Base-by-base conservation (phyloP, 2,797 vertebrate genomes). In the Argyrosomus regius region DNA sequence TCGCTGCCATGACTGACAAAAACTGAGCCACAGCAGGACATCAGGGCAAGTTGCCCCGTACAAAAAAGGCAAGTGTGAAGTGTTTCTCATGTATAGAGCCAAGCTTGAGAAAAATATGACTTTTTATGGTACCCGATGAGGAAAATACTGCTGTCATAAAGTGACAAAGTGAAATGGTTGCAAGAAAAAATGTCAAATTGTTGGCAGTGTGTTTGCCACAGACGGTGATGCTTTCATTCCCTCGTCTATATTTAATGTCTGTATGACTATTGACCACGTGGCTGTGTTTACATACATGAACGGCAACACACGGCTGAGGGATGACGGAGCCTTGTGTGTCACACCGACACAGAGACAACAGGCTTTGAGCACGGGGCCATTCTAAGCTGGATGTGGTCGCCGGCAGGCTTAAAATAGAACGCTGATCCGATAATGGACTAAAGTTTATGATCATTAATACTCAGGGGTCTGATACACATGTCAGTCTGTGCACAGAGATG, bases 401-500 rank as follows among this genome's bases (percentile, higher is more conserved):
- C 3, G 20, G 53, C 70, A 82, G 83, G 89, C 88, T 93, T 93
- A 91, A 91, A 91, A 92, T 92, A 91, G 88, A 88, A 83, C 77
- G 1, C 52, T 91, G 91, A 92, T 91, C 91, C 87, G 79, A 90
- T 93, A 92, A 93, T 92, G 92, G 91, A 87, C 87, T 92, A 53
- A 90, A 89, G 85, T 93, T 92, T 91, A 87, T 88, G 79, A 90
- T 92, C 87, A 91, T 94, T 92, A 92, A 92, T 91, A 85, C 87
- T 87, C 86, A 58, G 75, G 82, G 85, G 78, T 81, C 77, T 88
- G 89, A 80, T 62, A 82, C 84, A 87, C 75, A 49, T 82, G 83
- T 86, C 83, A 81, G 18, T 86, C 68, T 87, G 77, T 64, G 70
- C 46, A 70, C 48, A 70, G 82, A 57, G 67, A 85, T 54, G 50